Conservation (phyloP, 2,888 invertebrate genomes). For the Cylindroiulus punctatus region DNA sequence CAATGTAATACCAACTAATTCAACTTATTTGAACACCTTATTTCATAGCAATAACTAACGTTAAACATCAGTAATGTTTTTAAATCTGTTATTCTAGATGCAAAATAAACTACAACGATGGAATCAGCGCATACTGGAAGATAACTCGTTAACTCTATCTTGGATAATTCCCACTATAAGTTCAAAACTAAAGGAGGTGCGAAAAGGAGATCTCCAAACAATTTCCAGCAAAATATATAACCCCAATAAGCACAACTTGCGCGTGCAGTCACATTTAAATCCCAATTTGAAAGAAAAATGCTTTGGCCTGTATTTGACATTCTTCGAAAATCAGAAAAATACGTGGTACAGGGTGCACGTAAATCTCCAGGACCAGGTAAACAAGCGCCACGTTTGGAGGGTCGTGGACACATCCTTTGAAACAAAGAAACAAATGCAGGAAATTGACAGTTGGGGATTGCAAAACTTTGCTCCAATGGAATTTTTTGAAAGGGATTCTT, state of each 20-base stretch:
- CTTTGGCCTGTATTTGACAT: not conserved
- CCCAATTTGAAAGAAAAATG: not conserved
- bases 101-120: not conserved
- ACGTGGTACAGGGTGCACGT: not conserved
- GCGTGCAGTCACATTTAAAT: not conserved
- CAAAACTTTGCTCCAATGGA: not conserved
- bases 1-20: no score
- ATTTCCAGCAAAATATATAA: not conserved
- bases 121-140: not conserved
- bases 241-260: not conserved
- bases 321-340: not conserved
- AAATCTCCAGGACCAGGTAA: not conserved
- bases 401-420: not conserved
- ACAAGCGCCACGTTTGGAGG: not conserved
- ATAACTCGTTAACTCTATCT: not conserved
- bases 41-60: not conserved
- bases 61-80: not conserved
- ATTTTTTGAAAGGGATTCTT: constrained; percentile 1
- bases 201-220: not conserved
- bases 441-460: not conserved
- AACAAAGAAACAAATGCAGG: not conserved
- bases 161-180: not conserved
- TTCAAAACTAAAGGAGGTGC: not conserved
- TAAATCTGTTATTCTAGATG: not conserved
- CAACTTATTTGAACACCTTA: no score